Evolutionary conservation across 1,140 invertebrate genomes (phyloP), one percentile per base, ranked within the genome.

Genomic region (Elysia chlorotica): DNA sequence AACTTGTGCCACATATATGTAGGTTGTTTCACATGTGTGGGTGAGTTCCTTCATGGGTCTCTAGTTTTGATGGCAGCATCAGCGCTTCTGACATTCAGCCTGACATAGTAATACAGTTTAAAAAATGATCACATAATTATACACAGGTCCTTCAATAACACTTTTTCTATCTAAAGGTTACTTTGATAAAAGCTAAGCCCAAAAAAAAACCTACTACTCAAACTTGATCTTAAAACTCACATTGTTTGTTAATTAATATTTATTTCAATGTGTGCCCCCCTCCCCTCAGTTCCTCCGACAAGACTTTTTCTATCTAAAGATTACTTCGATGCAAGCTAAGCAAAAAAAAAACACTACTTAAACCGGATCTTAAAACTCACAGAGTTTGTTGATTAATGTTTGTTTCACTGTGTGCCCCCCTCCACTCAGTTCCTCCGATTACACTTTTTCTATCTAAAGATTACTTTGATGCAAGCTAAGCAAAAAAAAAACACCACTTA

Each of bases 291-390:
- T 97, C 95, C 80, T 94, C 96, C 0, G 97, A 99, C 88, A 92
- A 95, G 80, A 96, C 94, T 17, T 96, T 99, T 0, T 95, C 97
- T 89, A 91, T 99, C 21, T 99, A 97, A 97, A 95, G n/a, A n/a
- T n/a, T n/a, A n/a, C n/a, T n/a, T n/a, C n/a, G n/a, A n/a, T n/a
- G n/a, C n/a, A n/a, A n/a, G n/a, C n/a, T n/a, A n/a, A 6, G n/a
- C 4, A 21, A 2, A 31, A 28, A 62, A 48, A 14, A n/a, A 48
- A 48, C 10, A n/a, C n/a, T n/a, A n/a, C n/a, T n/a, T n/a, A n/a
- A n/a, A n/a, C n/a, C n/a, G n/a, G n/a, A n/a, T n/a, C n/a, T n/a
- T n/a, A n/a, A n/a, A 48, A 10, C n/a, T 48, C n/a, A n/a, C 41
- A 48, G 10, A n/a, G n/a, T 48, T 48, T n/a, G 10, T 48, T 10